Base-by-base conservation (phyloP, 2,113 vertebrate genomes). In the Craseonycteris thonglongyai region DNA sequence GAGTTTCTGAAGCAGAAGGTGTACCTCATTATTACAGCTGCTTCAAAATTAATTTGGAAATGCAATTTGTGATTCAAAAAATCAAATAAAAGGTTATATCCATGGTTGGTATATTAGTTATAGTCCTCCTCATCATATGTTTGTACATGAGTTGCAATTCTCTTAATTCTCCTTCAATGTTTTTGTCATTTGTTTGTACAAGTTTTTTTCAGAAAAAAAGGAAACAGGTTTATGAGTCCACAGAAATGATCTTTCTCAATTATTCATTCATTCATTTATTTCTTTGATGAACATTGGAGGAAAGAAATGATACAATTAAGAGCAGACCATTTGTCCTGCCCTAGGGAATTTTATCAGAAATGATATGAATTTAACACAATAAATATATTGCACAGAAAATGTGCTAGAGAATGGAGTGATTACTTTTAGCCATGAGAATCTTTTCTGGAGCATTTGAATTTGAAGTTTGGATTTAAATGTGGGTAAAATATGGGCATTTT, bases 401-500 rank as follows among this genome's bases (percentile, higher is more conserved):
- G 1, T 86, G 7, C 11, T 35, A 93, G 3, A 33, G 19, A 4
- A 84, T 2, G 38, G 68, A 59, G 6, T 42, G 59, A 69, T 92
- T 86, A 59, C 13, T 88, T 88, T 82, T 89, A 82, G 33, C n/a
- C n/a, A 35, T 65, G 16, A 24, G 5, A 69, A n/a, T 94, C 24
- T 51, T 93, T 72, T 79, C 33, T 49, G 54, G 76, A 91, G 24
- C 12, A 93, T 72, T 85, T 81, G 11, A 80, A 9, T 33, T 75
- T 95, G 63, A 96, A 83, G 61, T 95, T 84, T 90, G 22, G 71
- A 81, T 6, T 63, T 95, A 54, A 76, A 66, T 65, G 10, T 79
- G 40, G 12, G 15, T 40, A 47, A 92, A 68, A 75, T 40, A 59
- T 71, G 14, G 19, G 15, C 33, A 61, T 74, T 86, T 91, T 86